Evolutionary conservation across 2,888 invertebrate species (phyloP).

Genomic region (Drosophila mayaguana): DNA sequence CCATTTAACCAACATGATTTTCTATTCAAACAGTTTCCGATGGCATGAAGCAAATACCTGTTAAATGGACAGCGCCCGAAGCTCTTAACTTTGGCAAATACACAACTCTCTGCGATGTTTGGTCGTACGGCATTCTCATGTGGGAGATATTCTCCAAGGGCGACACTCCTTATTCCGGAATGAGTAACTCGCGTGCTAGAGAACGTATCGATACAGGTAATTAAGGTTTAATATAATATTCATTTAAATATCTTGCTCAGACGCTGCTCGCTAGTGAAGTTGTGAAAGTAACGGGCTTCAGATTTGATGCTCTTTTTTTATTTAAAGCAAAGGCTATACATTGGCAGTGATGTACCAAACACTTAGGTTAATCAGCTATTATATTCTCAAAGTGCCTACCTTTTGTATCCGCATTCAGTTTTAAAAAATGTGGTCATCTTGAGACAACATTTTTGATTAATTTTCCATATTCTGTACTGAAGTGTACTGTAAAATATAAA

Average conservation of each 20-base stretch:
- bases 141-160: slow-evolving; percentile 99
- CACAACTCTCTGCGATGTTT: slow-evolving; percentile 97
- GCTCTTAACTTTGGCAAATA: slow-evolving; percentile 98
- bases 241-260: background rate
- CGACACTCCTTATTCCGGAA: slow-evolving; percentile 96
- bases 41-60: slow-evolving; percentile 99
- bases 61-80: slow-evolving; percentile 99
- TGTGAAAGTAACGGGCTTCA: background rate
- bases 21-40: slow-evolving; percentile 89
- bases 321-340: too few species aligned
- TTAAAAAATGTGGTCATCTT: too few species aligned
- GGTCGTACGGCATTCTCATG: slow-evolving; percentile 98
- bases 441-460: too few species aligned
- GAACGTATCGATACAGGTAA: slow-evolving; percentile 96
- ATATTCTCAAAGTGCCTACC: too few species aligned
- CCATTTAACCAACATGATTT: background rate
- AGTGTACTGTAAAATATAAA: too few species aligned
- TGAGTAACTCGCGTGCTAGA: slow-evolving; percentile 96
- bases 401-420: too few species aligned
- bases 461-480: too few species aligned
- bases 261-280: background rate
- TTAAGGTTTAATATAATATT: background rate
- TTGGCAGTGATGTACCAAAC: too few species aligned
- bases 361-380: too few species aligned
- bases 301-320: background rate